Percentiles rank a stretch among this genome's conserved stretches.
These are phyloP conservation scores for Noctua comes DNA, from an alignment of 2,888 invertebrate genomes.

Conservation along the genomic window DNA sequence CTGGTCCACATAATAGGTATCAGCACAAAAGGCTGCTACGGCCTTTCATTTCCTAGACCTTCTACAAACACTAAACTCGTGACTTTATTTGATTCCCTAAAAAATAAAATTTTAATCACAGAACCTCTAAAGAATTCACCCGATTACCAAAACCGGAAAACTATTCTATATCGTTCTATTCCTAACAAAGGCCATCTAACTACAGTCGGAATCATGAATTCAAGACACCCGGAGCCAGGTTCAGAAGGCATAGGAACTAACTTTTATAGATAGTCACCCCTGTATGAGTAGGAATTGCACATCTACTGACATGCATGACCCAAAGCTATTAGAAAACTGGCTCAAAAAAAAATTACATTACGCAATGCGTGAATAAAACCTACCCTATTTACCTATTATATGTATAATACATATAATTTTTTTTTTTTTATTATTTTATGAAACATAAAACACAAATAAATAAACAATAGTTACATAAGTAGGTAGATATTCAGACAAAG, in stretches of 20 bases:
- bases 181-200: neutral
- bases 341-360: neutral
- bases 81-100: neutral
- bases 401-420: too few relatives aligned
- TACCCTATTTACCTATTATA: too few relatives aligned
- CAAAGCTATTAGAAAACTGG: neutral
- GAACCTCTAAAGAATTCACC: too few relatives aligned
- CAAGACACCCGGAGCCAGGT: neutral
- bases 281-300: neutral
- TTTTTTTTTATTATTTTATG: too few relatives aligned
- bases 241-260: neutral
- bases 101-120: neutral
- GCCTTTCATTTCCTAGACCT: neutral
- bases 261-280: neutral
- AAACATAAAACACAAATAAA: neutral
- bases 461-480: neutral
- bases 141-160: neutral
- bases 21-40: neutral
- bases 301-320: neutral
- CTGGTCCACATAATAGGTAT: neutral
- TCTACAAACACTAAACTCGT: neutral
- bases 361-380: conserved; percentile 3
- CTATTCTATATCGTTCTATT: neutral
- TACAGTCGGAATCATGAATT: neutral
- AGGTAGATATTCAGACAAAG: neutral